Evolutionary conservation across 2,797 vertebrate genomes (phyloP), one percentile per base, ranked within the genome.

Genomic region (Siniperca scherzeri): DNA sequence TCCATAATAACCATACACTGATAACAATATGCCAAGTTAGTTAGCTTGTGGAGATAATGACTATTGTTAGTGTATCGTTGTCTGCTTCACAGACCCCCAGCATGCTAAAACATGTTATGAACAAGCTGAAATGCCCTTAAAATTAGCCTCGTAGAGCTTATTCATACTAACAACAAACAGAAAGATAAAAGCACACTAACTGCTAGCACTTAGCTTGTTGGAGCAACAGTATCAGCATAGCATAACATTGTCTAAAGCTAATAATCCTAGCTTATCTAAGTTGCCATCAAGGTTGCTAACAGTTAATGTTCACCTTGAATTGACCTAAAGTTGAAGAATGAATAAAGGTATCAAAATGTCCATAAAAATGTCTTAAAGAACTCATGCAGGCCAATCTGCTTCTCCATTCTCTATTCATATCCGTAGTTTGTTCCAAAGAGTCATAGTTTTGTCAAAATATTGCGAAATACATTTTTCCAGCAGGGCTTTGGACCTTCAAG

Each of bases 11-110:
- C 40, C 56, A 52, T 70, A 75, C 64, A 53, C 67, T 59, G 40
- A 77, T 60, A 87, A 86, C 85, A 77, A 75, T 80, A 60, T 70
- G 73, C 62, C 36, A 70, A 70, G 25, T 80, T 79, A 65, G 60
- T 60, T 42, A 38, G 69, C 77, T 69, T 70, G 38, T 69, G 16
- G 55, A 80, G 72, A 75, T 88, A 86, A 87, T 90, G 71, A 89
- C 73, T 71, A 75, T 86, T 85, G 70, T 89, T 74, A n/a, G 65
- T 61, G 50, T 83, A 74, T 78, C n/a, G 12, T 27, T 50, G 50
- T 57, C 25, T 78, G 19, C 64, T 68, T 77, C 66, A 66, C 57
- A 84, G 73, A 69, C 56, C 53, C 25, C 17, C 46, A 52, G 60
- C 81, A 36, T 62, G 78, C 56, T n/a, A 46, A 84, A 76, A 86